Conservation (phyloP, 2,888 invertebrate genomes). For the Himalopsyche kuldschensis region DNA sequence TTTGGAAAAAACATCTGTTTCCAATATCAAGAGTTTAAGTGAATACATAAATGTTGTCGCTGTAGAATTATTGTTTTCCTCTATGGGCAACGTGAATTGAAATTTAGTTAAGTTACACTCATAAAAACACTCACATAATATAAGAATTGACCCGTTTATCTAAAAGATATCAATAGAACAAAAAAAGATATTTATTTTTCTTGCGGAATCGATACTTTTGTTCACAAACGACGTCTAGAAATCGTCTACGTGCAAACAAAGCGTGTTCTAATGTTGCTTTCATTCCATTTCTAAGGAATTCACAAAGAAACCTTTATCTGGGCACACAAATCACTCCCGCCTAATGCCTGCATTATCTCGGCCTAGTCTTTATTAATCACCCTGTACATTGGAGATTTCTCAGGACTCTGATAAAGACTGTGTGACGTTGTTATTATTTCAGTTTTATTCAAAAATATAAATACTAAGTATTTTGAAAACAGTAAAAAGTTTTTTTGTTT, state of each 20-base stretch:
- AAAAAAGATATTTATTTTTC: neutral
- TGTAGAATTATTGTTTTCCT: too few relatives aligned
- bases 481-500: too few relatives aligned
- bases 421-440: neutral
- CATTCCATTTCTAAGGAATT: neutral
- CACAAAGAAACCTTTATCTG: neutral
- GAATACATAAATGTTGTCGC: too few relatives aligned
- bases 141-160: too few relatives aligned
- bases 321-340: neutral
- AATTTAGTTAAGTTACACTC: too few relatives aligned
- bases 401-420: neutral
- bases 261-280: neutral
- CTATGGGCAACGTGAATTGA: too few relatives aligned
- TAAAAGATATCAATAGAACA: neutral
- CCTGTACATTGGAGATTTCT: neutral
- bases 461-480: too few relatives aligned
- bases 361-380: slow-evolving; percentile 1
- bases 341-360: neutral
- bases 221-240: neutral
- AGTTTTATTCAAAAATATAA: too few relatives aligned
- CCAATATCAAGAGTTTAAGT: too few relatives aligned
- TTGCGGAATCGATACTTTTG: neutral
- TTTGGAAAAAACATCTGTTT: too few relatives aligned
- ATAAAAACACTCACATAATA: too few relatives aligned
- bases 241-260: neutral